Evolutionary conservation across 2,113 vertebrate genomes (phyloP), one percentile per base, ranked within the genome.

Genomic region (Tympanuchus pallidicinctus): DNA sequence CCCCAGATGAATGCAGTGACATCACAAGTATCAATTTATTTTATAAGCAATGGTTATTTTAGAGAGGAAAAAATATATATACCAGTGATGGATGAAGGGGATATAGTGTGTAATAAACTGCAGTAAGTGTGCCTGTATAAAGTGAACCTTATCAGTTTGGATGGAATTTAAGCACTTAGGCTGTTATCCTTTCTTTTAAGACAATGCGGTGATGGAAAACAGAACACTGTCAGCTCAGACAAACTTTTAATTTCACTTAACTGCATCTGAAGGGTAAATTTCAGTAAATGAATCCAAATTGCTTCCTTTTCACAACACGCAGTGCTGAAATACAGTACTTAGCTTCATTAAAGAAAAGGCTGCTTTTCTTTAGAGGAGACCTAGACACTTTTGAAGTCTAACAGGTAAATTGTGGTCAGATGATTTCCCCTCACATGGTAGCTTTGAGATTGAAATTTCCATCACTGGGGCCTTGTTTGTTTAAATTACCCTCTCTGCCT

Each of bases 231-330:
- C 92, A 90, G 63, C 88, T 91, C 83, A 71, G 82, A 88, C 91
- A 90, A 82, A 92, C 82, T 89, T 96, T 91, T 86, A 86, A 86
- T 97, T 94, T 95, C 90, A 85, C 71, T 72, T 95, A 97, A 96
- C 89, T 95, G 83, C 87, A 95, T 96, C 90, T 92, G 96, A 98
- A 98, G 97, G 95, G 97, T 96, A 97, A 97, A 97, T 97, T 96
- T 96, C 56, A 36, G 92, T 92, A 94, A 96, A 97, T 95, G 92
- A 93, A 97, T 93, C 96, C 95, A 94, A 95, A 95, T 95, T 63
- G 92, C 96, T 97, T 97, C 96, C 96, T 96, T 97, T 96, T 92
- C 89, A 94, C 93, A 97, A 95, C 95, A 96, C 54, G 36, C 78
- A 18, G 84, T 91, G 94, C 91, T 94, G 96, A 96, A 97, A 97